phyloP scores from a whole-genome alignment of 2,797 vertebrate genomes.

The Glyptemys insculpta region DNA sequence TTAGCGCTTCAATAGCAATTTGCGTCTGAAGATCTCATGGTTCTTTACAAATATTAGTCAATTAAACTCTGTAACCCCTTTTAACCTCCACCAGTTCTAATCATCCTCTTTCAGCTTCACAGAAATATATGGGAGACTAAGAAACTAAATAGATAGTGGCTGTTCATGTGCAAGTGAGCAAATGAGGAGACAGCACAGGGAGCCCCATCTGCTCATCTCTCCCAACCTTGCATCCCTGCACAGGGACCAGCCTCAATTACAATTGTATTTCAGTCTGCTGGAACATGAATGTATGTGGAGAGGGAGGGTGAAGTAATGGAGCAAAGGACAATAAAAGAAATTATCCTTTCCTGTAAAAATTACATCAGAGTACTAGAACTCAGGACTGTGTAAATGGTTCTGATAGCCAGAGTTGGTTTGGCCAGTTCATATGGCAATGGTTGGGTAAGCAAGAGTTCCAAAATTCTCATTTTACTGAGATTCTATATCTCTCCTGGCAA shows the following conservation, averaged over 20 bases:
- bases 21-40: neutral
- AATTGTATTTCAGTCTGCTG: neutral
- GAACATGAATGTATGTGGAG: neutral
- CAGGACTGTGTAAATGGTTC: neutral
- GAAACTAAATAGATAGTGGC: neutral
- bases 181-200: accelerated
- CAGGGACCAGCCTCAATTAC: neutral
- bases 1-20: accelerated
- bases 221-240: neutral
- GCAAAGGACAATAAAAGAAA: neutral
- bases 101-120: neutral
- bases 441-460: neutral
- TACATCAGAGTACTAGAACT: neutral
- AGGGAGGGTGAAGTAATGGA: neutral
- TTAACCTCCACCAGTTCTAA: neutral
- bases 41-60: neutral
- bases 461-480: neutral
- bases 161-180: neutral
- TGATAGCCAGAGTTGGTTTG: neutral
- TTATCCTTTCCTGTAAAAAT: neutral
- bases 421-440: neutral
- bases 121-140: neutral
- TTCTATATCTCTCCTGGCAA: neutral
- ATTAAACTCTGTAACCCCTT: neutral
- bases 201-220: neutral